A percentile compares a stretch with the other conserved stretches of the same genome.
phyloP scores from a whole-genome alignment of 2,113 vertebrate species.

The Saguinus midas region DNA sequence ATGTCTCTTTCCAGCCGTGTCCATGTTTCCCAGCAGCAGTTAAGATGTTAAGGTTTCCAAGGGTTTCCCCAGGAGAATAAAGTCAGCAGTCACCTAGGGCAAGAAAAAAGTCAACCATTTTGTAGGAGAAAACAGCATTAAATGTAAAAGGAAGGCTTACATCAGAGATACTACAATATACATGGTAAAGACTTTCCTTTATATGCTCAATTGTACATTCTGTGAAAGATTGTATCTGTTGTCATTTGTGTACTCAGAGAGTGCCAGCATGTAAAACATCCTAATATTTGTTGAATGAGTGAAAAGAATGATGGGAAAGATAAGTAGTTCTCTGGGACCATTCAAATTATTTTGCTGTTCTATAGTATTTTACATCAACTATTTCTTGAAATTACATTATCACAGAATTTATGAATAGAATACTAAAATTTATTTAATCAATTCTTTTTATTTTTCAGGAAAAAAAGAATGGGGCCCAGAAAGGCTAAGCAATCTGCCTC shows the following conservation, averaged over 20 bases:
- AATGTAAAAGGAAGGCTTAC: neutral
- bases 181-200: neutral
- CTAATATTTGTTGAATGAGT: neutral
- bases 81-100: neutral
- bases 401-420: neutral
- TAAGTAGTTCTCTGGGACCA: neutral
- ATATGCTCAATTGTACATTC: neutral
- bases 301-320: neutral
- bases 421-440: neutral
- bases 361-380: neutral
- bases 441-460: neutral
- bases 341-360: neutral
- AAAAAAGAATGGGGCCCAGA: neutral
- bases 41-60: neutral
- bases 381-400: neutral
- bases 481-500: neutral
- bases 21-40: neutral
- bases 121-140: neutral
- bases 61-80: neutral
- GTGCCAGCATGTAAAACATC: neutral
- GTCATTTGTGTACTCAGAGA: neutral
- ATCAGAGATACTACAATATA: neutral
- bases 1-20: neutral
- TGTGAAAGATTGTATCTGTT: neutral
- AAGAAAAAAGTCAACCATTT: neutral